Evolutionary conservation across 2,888 invertebrate species (phyloP).

Genomic region (Epicampocera succincta): DNA sequence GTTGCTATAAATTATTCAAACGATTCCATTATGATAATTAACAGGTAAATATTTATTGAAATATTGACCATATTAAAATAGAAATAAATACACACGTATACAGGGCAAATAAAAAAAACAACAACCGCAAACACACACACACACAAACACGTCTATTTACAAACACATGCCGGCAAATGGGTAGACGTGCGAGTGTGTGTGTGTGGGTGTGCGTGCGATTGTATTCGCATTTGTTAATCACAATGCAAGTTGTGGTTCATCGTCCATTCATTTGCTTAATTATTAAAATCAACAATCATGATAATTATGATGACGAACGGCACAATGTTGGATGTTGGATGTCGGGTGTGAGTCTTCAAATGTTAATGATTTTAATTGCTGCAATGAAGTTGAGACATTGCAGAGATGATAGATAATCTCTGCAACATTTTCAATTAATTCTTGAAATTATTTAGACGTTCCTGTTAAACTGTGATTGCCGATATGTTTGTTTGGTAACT

Average conservation of each 20-base stretch:
- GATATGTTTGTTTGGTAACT: conserved; percentile 1
- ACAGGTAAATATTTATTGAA: conserved; percentile 60
- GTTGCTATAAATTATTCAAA: conserved; percentile 54
- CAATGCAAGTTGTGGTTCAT: conserved; percentile 22
- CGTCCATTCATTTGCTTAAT: conserved; percentile 26
- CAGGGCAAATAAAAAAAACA: conserved; percentile 21
- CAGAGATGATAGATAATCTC: conserved; percentile 37
- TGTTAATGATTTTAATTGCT: conserved; percentile 20
- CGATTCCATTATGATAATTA: conserved; percentile 61
- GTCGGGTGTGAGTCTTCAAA: background rate
- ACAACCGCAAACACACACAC: background rate
- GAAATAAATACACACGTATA: background rate
- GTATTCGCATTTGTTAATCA: conserved; percentile 10
- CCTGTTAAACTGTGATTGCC: too few relatives aligned
- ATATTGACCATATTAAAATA: conserved; percentile 48
- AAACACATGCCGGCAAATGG: too few relatives aligned
- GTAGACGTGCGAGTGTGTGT: background rate
- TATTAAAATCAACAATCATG: conserved; percentile 38
- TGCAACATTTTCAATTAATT: conserved; percentile 52
- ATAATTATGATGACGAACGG: background rate
- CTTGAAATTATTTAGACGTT: conserved; percentile 26
- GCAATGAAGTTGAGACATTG: conserved; percentile 33
- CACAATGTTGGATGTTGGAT: background rate
- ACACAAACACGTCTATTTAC: background rate
- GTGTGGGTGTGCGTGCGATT: background rate